Evolutionary conservation across 1,140 invertebrate species (phyloP).

Genomic region (Frieseomelitta varia): DNA sequence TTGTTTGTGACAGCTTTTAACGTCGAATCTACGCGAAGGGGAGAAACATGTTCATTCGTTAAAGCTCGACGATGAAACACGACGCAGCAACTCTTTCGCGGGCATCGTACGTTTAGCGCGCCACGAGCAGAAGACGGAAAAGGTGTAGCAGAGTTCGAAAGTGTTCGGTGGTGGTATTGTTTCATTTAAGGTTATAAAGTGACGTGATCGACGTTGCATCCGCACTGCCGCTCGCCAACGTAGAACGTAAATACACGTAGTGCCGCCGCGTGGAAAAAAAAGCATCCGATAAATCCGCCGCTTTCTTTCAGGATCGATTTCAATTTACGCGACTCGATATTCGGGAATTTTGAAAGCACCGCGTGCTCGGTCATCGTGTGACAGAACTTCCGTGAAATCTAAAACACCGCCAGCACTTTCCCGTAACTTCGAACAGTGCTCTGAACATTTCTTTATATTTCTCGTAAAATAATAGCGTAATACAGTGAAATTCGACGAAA

Average conservation of each 20-base stretch:
- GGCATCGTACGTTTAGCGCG: slow-evolving; percentile 27
- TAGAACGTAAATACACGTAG: not conserved
- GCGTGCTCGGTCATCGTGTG: slow-evolving; percentile 21
- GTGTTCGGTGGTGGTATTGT: slow-evolving; percentile 25
- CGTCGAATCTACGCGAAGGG: not conserved
- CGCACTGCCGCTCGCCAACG: not conserved
- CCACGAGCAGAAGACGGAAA: slow-evolving; percentile 24
- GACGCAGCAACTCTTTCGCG: not conserved
- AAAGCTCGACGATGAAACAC: not conserved
- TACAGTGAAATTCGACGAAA: not conserved
- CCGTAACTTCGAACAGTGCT: slow-evolving; percentile 8
- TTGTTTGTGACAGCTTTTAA: not conserved
- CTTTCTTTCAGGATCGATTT: not conserved
- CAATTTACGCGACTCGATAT: not conserved
- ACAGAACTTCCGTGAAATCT: slow-evolving; percentile 14
- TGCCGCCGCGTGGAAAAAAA: not conserved
- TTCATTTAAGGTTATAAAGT: slow-evolving; percentile 46
- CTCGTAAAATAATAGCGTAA: not conserved
- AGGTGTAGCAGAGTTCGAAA: slow-evolving; percentile 27
- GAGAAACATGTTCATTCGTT: no score
- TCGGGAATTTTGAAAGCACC: slow-evolving; percentile 33
- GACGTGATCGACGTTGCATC: slow-evolving; percentile 36
- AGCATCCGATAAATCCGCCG: not conserved
- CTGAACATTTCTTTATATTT: not conserved
- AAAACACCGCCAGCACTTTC: slow-evolving; percentile 31